Evolutionary conservation across 2,888 invertebrate genomes (phyloP), one percentile per base, ranked within the genome.

Genomic region (Folsomia candida): DNA sequence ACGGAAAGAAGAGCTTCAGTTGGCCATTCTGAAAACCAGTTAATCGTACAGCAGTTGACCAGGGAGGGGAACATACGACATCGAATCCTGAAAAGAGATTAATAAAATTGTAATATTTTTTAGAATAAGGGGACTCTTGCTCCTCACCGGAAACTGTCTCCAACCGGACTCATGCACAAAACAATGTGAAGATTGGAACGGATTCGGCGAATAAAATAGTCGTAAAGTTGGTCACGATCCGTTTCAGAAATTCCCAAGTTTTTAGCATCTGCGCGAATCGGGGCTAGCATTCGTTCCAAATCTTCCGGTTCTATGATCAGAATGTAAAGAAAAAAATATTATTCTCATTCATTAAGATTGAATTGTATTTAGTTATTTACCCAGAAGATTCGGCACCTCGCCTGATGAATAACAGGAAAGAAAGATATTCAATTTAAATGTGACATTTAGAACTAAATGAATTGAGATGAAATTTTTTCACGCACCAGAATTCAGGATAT

Each of bases 1-100:
- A 93, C 94, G 0, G 93, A 92, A 20, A 91, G 85, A 67, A 95
- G 84, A 18, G 94, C 94, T 81, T 94, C 94, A 14, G 88, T 87
- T 0, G 94, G 94, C 95, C 95, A 95, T 81, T 92, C 92, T 1
- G 90, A 89, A 83, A 94, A 95, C 95, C 96, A 96, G 82, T 96
- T 94, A 71, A 96, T 94, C 0, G 94, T 94, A 81, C 94, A 95
- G 82, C 94, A 95, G 84, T 95, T 96, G 59, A 88, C 92, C 75
- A 97, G 85, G 0, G 95, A 94, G 0, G 96, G 97, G 82, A 95
- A 97, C 92, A 95, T 94, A 58, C 95, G 89, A 80, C 95, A 92
- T 6, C 95, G 87, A 54, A 92, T 89, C 74, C 93, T 89, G 82
- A 26, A 81, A 83, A 81, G 84, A 83, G n/a, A 14, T 37, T 29